Evolutionary conservation across 2,888 invertebrate genomes (phyloP).

Genomic region (Fragum fragum): DNA sequence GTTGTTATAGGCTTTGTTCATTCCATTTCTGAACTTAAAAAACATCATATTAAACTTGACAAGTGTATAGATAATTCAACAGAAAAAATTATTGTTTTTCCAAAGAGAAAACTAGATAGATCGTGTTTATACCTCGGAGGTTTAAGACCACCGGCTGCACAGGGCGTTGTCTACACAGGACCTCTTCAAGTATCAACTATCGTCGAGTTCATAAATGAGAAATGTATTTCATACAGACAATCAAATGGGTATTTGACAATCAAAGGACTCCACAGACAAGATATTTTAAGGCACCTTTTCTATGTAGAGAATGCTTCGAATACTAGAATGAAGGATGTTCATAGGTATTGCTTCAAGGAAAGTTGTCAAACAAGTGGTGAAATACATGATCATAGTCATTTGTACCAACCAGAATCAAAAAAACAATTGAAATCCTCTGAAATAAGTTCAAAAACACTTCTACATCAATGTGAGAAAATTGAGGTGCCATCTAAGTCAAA

Average conservation of each 20-base stretch:
- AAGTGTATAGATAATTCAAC: neutral
- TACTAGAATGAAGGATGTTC: slow-evolving; percentile 57
- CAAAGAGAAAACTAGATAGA: slow-evolving; percentile 65
- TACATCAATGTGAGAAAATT: slow-evolving; percentile 75
- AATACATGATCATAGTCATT: neutral
- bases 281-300: slow-evolving; percentile 78
- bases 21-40: slow-evolving; percentile 54
- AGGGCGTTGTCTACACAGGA: slow-evolving; percentile 58
- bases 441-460: neutral
- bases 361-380: slow-evolving; percentile 8
- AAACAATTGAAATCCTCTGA: neutral
- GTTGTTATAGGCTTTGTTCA: slow-evolving; percentile 64
- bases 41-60: slow-evolving; percentile 41
- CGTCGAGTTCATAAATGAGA: slow-evolving; percentile 76
- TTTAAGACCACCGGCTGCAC: slow-evolving; percentile 5
- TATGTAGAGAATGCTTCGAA: slow-evolving; percentile 66
- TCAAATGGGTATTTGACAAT: slow-evolving; percentile 69
- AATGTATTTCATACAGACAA: slow-evolving; percentile 76
- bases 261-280: slow-evolving; percentile 76
- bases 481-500: slow-evolving; percentile 65
- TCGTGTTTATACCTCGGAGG: slow-evolving; percentile 71
- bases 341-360: slow-evolving; percentile 17
- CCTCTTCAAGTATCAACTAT: slow-evolving; percentile 45
- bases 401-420: neutral
- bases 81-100: slow-evolving; percentile 62